phyloP scores from a whole-genome alignment of 2,113 vertebrate genomes.

The Leptobrachium ailaonicum region DNA sequence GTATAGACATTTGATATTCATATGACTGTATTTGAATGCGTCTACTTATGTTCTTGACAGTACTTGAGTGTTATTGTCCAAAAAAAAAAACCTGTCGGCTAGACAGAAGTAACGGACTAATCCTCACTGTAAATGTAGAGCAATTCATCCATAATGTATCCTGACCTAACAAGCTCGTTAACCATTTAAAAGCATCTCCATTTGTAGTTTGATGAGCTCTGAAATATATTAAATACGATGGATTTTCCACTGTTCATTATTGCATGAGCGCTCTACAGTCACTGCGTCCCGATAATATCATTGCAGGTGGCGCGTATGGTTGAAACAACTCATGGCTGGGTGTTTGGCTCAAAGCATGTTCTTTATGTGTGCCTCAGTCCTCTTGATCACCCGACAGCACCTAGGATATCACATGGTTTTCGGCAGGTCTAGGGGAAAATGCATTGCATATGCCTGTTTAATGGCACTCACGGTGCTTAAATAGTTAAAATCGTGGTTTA shows the following conservation, averaged over 20 bases:
- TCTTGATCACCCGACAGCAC: no score
- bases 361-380: neutral
- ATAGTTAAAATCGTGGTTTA: no score
- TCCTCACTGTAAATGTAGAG: neutral
- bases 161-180: neutral
- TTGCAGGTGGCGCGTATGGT: neutral
- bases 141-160: neutral
- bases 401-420: no score
- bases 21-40: slow-evolving; percentile 57
- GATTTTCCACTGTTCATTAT: slow-evolving; percentile 42
- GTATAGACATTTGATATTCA: slow-evolving; percentile 56
- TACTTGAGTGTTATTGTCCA: slow-evolving; percentile 21
- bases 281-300: slow-evolving; percentile 33
- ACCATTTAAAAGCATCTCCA: slow-evolving; percentile 28
- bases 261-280: slow-evolving; percentile 16
- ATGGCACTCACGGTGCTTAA: no score
- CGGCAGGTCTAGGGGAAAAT: no score
- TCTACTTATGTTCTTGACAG: slow-evolving; percentile 43
- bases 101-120: slow-evolving; percentile 20
- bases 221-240: slow-evolving; percentile 29
- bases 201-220: slow-evolving; percentile 37
- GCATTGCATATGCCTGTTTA: no score
- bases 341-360: slow-evolving; percentile 19
- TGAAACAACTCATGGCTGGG: slow-evolving; percentile 30
- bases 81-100: neutral